A percentile compares a stretch with the other conserved stretches of the same genome.
Conservation (phyloP, 2,888 invertebrate species). For the Nomada ruficornis region DNA sequence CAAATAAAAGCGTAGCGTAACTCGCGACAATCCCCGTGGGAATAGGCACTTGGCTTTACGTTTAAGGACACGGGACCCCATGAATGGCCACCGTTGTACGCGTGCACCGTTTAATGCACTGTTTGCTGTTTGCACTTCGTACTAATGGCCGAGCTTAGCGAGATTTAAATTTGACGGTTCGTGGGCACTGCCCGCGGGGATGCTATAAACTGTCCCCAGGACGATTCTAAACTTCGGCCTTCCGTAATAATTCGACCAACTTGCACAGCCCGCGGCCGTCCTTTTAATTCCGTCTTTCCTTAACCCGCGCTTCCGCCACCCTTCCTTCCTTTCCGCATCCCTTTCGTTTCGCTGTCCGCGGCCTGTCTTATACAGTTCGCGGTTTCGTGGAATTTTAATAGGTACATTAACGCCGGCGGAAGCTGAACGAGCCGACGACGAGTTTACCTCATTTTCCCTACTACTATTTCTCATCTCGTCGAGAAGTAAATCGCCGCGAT, state of each 20-base stretch:
- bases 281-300: constrained; percentile 53
- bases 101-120: constrained; percentile 79
- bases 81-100: constrained; percentile 14
- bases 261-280: constrained; percentile 73
- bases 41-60: constrained; percentile 82
- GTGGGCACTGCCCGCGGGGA: constrained; percentile 64
- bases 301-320: background rate
- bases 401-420: constrained; percentile 51
- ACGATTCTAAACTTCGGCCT: constrained; percentile 78
- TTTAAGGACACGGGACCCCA: constrained; percentile 73
- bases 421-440: constrained; percentile 43
- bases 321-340: background rate
- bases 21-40: constrained; percentile 82
- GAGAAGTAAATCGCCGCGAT: constrained; percentile 57
- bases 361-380: constrained; percentile 40
- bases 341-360: background rate
- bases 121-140: constrained; percentile 83
- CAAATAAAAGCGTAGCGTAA: constrained; percentile 57
- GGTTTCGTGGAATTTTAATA: constrained; percentile 63
- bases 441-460: constrained; percentile 17
- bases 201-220: constrained; percentile 38
- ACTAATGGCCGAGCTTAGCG: constrained; percentile 83
- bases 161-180: constrained; percentile 83
- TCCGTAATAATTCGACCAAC: constrained; percentile 75
- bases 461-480: constrained; percentile 1